Conservation (phyloP, 37 sponge, comb jelly and placozoan genomes). For the Geodia barretti region DNA sequence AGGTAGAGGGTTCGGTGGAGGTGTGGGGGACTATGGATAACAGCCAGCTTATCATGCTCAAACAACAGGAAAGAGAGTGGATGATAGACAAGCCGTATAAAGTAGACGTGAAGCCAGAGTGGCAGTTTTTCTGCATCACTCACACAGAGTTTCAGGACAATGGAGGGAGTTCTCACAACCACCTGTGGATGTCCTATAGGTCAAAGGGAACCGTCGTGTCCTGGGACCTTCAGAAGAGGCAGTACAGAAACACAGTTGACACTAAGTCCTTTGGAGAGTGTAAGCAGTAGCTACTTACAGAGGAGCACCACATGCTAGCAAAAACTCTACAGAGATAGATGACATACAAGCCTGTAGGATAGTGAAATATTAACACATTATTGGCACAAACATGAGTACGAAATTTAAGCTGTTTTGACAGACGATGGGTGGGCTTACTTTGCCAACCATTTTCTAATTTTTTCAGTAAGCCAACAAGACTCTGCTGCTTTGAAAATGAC, state of each 20-base stretch:
- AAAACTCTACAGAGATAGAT: too few relatives aligned
- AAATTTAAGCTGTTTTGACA: too few relatives aligned
- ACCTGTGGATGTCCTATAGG: conserved; percentile 55
- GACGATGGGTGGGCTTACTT: too few relatives aligned
- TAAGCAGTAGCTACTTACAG: too few relatives aligned
- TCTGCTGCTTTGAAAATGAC: too few relatives aligned
- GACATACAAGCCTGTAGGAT: too few relatives aligned
- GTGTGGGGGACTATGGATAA: conserved; percentile 58
- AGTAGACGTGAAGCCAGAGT: neutral
- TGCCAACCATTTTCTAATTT: too few relatives aligned
- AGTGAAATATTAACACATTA: too few relatives aligned
- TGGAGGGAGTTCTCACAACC: conserved; percentile 1
- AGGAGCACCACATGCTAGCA: too few relatives aligned
- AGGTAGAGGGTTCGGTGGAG: conserved; percentile 25
- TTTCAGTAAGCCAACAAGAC: too few relatives aligned
- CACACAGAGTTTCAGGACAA: conserved; percentile 19
- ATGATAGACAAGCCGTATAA: neutral
- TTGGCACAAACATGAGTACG: too few relatives aligned
- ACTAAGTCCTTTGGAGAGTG: too few relatives aligned
- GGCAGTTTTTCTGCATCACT: conserved; percentile 16
- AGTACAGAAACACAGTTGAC: conserved; percentile 11
- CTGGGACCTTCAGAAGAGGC: conserved; percentile 43
- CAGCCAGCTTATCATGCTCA: conserved; percentile 22
- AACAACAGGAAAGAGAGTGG: neutral
- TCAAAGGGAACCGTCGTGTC: conserved; percentile 17